Percentiles rank a stretch among this genome's conserved stretches.
These are phyloP conservation scores for Marisa cornuarietis DNA, from an alignment of 1,140 invertebrate species.

Conservation along the genomic window DNA sequence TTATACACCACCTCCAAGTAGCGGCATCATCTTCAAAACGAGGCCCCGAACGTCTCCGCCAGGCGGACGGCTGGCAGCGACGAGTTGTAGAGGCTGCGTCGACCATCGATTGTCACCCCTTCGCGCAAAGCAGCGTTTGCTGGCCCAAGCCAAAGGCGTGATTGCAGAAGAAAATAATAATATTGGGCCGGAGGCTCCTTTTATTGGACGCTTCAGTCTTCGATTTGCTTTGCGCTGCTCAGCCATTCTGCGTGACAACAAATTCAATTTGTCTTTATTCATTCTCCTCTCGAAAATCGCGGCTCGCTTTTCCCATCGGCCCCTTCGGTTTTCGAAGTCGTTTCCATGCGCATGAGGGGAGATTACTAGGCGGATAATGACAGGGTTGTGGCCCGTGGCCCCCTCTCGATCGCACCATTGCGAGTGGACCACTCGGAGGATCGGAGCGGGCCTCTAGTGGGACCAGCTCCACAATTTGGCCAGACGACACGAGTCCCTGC, in stretches of 20 bases:
- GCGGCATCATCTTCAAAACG: background rate
- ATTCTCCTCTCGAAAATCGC: slow-evolving; percentile 24
- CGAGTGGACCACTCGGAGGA: too few species aligned
- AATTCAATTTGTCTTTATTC: slow-evolving; percentile 39
- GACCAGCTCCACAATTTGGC: slow-evolving; percentile 1
- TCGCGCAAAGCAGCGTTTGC: too few species aligned
- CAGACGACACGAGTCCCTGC: background rate
- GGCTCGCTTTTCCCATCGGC: slow-evolving; percentile 8
- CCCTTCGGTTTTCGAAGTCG: slow-evolving; percentile 11
- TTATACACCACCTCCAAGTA: slow-evolving; percentile 1
- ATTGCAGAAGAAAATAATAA: slow-evolving; percentile 37
- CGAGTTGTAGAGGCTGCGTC: background rate
- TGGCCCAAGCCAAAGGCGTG: background rate
- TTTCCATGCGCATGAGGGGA: slow-evolving; percentile 19
- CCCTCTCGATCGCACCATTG: too few species aligned
- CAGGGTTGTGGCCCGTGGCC: slow-evolving; percentile 19
- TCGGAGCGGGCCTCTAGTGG: background rate
- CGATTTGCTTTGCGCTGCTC: slow-evolving; percentile 15
- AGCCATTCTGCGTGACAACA: slow-evolving; percentile 28
- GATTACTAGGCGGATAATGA: slow-evolving; percentile 22
- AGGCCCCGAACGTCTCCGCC: background rate
- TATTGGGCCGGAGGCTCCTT: slow-evolving; percentile 22
- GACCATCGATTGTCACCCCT: background rate
- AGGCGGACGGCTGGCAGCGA: background rate
- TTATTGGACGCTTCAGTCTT: slow-evolving; percentile 27